Evolutionary conservation across 2,888 invertebrate genomes (phyloP).

Genomic region (Tiliacea citrago): DNA sequence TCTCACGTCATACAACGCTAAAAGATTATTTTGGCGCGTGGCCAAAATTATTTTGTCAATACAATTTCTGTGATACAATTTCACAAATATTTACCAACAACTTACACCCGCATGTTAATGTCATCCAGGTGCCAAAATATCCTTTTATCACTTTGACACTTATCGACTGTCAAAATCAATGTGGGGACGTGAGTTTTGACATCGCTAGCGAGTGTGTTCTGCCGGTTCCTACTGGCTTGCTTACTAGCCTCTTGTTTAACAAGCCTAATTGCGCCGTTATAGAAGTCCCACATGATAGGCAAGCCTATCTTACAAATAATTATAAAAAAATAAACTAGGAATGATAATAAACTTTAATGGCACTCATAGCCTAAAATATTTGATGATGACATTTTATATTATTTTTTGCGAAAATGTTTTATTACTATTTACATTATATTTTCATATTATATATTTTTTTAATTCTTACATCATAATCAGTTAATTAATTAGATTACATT

Average conservation of each 20-base stretch:
- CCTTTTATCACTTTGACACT: not conserved
- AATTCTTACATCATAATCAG: constrained; percentile 27
- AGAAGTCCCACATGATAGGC: constrained; percentile 26
- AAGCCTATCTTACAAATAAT: constrained; percentile 49
- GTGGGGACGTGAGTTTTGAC: not conserved
- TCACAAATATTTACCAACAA: not conserved
- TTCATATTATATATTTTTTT: constrained; percentile 23
- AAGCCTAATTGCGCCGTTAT: constrained; percentile 4
- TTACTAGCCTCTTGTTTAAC: constrained; percentile 17
- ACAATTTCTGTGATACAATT: not conserved
- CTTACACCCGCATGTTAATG: too few relatives aligned
- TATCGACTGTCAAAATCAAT: not conserved
- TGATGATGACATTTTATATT: constrained; percentile 59
- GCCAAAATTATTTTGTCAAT: too few relatives aligned
- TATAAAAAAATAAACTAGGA: constrained; percentile 73
- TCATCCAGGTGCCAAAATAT: not conserved
- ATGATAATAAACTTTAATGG: constrained; percentile 85
- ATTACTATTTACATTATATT: constrained; percentile 60
- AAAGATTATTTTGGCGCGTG: too few relatives aligned
- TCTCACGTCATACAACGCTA: not conserved
- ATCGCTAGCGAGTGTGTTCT: not conserved
- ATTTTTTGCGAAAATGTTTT: constrained; percentile 35
- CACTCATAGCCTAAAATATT: constrained; percentile 88
- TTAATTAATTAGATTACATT: constrained; percentile 35
- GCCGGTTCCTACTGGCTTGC: not conserved